Base-by-base conservation (phyloP, 30 jellyfish, hydroid and myxozoan species). In the Aurelia coerulea region DNA sequence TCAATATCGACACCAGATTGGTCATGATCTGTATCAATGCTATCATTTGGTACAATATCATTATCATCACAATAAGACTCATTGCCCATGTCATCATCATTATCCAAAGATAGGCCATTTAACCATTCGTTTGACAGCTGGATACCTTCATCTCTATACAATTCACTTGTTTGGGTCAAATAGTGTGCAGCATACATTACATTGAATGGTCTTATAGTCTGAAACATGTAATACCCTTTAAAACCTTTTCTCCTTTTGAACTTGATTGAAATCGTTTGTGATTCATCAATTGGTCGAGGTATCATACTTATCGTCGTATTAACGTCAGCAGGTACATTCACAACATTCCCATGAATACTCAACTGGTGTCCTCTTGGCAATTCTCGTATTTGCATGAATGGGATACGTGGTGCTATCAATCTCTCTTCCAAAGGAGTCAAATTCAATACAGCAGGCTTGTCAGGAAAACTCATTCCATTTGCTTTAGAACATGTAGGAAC, bases 261-360 rank as follows among this genome's bases (percentile, higher is more conserved):
- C 23, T 78, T 2, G 14, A 78, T 58, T n/a, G 81, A 29, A 3
- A 78, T 59, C 13, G 92, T 70, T 32, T 83, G 92, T 37, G 92
- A 73, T 49, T 83, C 87, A 16, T 15, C 9, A 15, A 71, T 23
- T 9, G 35, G 37, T 37, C 87, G 62, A 9, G 92, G 92, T 8
- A 83, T 5, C 34, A 6, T 16, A 19, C 56, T 56, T 10, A 71
- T 52, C 1, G 60, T 69, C 11, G 69, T 5, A 83, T 54, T 52
- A 9, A 83, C 92, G 73, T 83, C 87, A 2, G 92, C 79, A 1
- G 92, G 92, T 13, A 83, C 92, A 83, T 83, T 83, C 10, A 83
- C 92, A 1, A 83, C 80, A 71, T 46, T 71, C 1, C 87, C 92
- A 73, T 83, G 81, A 1, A 83, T 83, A 50, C 87, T 34, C 58